These are phyloP conservation scores for Limenitis camilla DNA, from an alignment of 2,888 invertebrate species.

Conservation along the genomic window DNA sequence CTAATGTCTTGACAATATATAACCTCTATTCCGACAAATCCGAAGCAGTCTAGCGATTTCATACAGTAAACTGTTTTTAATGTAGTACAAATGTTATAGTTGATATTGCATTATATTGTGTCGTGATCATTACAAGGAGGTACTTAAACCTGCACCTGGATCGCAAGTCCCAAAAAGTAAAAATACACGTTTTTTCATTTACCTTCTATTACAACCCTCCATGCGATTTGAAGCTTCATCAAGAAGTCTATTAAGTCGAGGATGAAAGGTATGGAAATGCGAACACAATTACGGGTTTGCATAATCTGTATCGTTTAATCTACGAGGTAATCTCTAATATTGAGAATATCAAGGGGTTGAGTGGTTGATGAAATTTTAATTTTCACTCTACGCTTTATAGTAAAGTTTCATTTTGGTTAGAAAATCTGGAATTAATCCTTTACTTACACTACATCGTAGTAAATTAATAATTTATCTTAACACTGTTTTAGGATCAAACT, in stretches of 20 bases:
- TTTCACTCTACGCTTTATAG: conserved; percentile 1
- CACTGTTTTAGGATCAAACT: background rate
- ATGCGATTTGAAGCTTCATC: background rate
- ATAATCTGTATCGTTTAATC: conserved; percentile 20
- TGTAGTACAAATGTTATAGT: too few relatives aligned
- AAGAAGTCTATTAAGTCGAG: conserved; percentile 7
- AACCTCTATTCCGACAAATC: too few relatives aligned
- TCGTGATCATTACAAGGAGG: too few relatives aligned
- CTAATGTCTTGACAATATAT: too few relatives aligned
- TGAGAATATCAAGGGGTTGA: conserved; percentile 10
- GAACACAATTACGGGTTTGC: conserved; percentile 19
- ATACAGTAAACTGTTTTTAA: too few relatives aligned
- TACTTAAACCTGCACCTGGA: too few relatives aligned
- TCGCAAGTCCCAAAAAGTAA: background rate
- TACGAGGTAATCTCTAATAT: conserved; percentile 15
- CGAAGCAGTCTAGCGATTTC: too few relatives aligned
- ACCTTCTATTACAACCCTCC: background rate
- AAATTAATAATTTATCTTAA: background rate
- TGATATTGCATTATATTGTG: too few relatives aligned
- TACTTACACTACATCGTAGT: background rate
- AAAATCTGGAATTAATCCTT: background rate
- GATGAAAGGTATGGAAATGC: conserved; percentile 21
- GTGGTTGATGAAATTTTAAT: conserved; percentile 6
- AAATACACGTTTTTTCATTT: background rate
- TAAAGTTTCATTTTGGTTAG: background rate